Conservation (phyloP, 2,888 invertebrate species). For the Temnothorax rugatulus region DNA sequence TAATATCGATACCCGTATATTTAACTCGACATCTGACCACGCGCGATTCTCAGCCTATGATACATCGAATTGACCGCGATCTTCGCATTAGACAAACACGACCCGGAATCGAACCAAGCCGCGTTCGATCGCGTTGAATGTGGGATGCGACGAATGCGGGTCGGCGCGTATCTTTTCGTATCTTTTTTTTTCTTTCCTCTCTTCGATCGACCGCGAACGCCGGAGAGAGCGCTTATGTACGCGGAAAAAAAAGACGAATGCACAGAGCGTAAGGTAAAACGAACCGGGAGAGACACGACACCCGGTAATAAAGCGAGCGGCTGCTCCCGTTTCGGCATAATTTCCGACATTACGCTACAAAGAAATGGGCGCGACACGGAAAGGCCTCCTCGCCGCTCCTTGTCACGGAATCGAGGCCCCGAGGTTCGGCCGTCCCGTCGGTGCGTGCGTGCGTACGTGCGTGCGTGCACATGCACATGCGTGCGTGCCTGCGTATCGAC, state of each 20-base stretch:
- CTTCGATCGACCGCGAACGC: neutral
- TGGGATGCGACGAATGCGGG: constrained; percentile 27
- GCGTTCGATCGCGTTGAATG: constrained; percentile 11
- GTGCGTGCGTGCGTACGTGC: constrained; percentile 21
- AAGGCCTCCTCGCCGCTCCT: constrained; percentile 34
- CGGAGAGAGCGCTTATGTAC: neutral
- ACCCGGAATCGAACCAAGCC: constrained; percentile 34
- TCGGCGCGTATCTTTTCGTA: neutral
- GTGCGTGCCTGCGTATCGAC: constrained; percentile 62
- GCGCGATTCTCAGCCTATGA: neutral
- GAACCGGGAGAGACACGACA: constrained; percentile 41
- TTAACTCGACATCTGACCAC: neutral
- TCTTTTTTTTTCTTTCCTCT: neutral
- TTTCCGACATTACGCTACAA: constrained; percentile 52
- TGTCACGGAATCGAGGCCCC: constrained; percentile 46
- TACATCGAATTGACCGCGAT: constrained; percentile 13
- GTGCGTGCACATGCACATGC: constrained; percentile 29
- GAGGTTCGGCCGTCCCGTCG: constrained; percentile 17
- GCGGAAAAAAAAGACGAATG: neutral
- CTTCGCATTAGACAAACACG: constrained; percentile 29
- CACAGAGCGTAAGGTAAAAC: constrained; percentile 27
- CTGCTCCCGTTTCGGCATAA: constrained; percentile 55
- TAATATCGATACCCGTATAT: constrained; percentile 10
- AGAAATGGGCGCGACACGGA: constrained; percentile 48
- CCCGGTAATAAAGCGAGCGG: constrained; percentile 53